Conservation (phyloP, 1,140 invertebrate genomes). For the Arctopsyche grandis region DNA sequence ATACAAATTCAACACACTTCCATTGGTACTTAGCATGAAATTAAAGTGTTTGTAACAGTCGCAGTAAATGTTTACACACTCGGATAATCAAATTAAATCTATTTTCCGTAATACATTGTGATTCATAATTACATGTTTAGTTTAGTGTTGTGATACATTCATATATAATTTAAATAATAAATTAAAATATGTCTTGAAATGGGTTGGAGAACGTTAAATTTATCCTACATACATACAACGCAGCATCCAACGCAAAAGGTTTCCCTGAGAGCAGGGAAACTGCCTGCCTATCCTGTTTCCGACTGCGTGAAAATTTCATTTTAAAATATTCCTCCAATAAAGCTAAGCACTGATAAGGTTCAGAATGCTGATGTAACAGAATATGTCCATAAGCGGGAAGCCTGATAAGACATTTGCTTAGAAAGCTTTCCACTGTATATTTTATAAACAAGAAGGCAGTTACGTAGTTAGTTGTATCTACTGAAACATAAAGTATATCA, state of each 20-base stretch:
- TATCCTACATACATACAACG: not conserved
- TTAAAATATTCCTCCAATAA: slow-evolving; percentile 53
- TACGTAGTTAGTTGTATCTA: too few species aligned
- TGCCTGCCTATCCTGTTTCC: slow-evolving; percentile 43
- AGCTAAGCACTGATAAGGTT: slow-evolving; percentile 53
- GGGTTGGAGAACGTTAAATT: slow-evolving; percentile 20
- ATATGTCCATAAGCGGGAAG: slow-evolving; percentile 40
- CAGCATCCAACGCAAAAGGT: slow-evolving; percentile 36
- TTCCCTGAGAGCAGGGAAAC: slow-evolving; percentile 39
- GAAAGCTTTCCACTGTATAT: slow-evolving; percentile 25
- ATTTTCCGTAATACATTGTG: too few species aligned
- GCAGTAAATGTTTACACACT: too few species aligned
- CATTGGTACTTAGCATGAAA: too few species aligned
- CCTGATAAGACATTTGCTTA: slow-evolving; percentile 49
- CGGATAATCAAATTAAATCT: too few species aligned
- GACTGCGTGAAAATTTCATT: slow-evolving; percentile 54
- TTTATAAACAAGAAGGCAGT: slow-evolving; percentile 18
- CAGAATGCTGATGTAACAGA: slow-evolving; percentile 47
- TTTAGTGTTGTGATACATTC: too few species aligned
- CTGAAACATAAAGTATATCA: not conserved
- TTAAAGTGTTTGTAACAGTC: too few species aligned
- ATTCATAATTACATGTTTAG: too few species aligned
- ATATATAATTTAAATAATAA: not conserved
- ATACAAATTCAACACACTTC: too few species aligned
- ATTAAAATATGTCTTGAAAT: not conserved